Conservation (phyloP, 64 coral and sea anemone genomes). For the Montipora foliosa region DNA sequence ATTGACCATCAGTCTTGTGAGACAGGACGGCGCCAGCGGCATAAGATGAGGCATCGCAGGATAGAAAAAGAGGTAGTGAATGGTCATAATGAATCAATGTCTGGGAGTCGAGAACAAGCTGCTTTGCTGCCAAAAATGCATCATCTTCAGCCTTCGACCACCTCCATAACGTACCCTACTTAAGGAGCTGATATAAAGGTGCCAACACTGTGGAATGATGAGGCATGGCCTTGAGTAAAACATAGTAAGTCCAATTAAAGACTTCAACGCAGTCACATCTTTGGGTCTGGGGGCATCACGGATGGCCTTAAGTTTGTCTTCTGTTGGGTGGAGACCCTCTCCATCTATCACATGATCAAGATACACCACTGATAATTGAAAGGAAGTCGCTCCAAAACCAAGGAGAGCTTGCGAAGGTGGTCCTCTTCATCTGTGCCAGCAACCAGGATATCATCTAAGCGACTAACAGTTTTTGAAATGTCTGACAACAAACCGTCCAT, state of each 20-base stretch:
- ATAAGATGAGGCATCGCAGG: conserved; percentile 64
- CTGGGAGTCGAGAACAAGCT: conserved; percentile 58
- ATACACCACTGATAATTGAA: conserved; percentile 26
- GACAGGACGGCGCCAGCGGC: conserved; percentile 67
- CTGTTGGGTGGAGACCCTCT: conserved; percentile 25
- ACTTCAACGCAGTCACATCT: conserved; percentile 54
- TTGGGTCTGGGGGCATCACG: conserved; percentile 9
- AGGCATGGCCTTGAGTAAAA: conserved; percentile 17
- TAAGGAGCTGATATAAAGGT: conserved; percentile 26
- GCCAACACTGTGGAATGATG: conserved; percentile 64
- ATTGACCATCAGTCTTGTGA: conserved; percentile 61
- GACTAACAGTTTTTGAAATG: conserved; percentile 45
- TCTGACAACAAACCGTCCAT: conserved; percentile 58
- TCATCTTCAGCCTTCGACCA: conserved; percentile 58
- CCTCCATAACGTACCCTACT: conserved; percentile 14
- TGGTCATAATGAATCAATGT: conserved; percentile 69
- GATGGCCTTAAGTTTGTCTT: conserved; percentile 38
- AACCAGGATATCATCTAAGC: conserved; percentile 60
- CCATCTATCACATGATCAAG: conserved; percentile 31
- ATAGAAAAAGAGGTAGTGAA: conserved; percentile 33
- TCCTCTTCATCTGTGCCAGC: conserved; percentile 21
- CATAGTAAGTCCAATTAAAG: background rate
- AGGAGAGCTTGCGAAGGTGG: conserved; percentile 52
- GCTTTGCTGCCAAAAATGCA: conserved; percentile 44
- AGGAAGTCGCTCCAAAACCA: conserved; percentile 61